Base-by-base conservation (phyloP, 2,113 vertebrate genomes). In the Talpa occidentalis region DNA sequence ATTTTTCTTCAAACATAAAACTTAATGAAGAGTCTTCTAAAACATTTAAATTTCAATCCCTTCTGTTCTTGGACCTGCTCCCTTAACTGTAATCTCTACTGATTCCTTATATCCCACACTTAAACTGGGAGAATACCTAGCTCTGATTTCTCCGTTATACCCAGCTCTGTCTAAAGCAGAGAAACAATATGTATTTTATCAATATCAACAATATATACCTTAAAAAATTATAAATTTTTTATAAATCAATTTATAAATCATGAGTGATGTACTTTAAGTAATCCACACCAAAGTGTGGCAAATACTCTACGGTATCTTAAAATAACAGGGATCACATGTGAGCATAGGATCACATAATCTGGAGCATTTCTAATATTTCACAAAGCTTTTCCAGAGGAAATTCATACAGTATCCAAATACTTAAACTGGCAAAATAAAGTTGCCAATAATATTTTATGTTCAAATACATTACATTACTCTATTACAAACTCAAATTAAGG, bases 391-490 rank as follows among this genome's bases (percentile, higher is more conserved):
- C 30, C 62, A 86, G 44, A 80, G 70, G 64, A 86, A 95, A 81
- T 88, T 44, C 32, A 90, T 32, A 67, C 3, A 77, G 40, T 35
- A n/a, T 59, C 32, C 32, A 54, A 62, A 69, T 73, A 60, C 19
- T 21, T 42, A 83, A 90, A 85, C 52, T 85, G 32, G 60, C 28
- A 60, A 59, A 91, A 85, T 30, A 72, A 6, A 6, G 21, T 30
- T 78, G 49, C 28, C 86, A 91, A 72, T 82, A 67, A 28, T 37
- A 52, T 37, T 88, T 80, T 66, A 89, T 42, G 56, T 82, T 97
- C 91, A 85, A 94, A 85, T 79, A 93, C 1, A 49, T 47, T 64
- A 76, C n/a, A 76, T 82, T 77, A 79, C 44, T 67, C 80, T 92
- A 66, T 77, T 77, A 81, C 37, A 76, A 95, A 73, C 28, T 78